A percentile compares a stretch with the other conserved stretches of the same genome.
Conservation (phyloP, 2,888 invertebrate species). For the Orchestes rusci region DNA sequence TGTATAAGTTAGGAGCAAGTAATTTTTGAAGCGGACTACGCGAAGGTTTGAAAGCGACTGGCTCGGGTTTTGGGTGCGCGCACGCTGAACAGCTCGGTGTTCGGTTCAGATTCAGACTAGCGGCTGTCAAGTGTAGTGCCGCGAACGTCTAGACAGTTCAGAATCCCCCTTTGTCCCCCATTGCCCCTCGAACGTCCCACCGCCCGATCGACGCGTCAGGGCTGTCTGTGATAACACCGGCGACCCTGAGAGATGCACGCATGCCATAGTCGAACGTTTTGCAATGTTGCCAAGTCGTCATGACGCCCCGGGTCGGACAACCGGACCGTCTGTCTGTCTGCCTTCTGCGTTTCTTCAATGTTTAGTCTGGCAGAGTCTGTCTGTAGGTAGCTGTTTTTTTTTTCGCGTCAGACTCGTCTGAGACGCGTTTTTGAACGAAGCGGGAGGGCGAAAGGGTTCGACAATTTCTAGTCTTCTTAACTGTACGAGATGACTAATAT, state of each 20-base stretch:
- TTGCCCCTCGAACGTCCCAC: constrained; percentile 19
- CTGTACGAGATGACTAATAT: too few species aligned
- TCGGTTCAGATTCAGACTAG: constrained; percentile 24
- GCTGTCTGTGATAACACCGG: constrained; percentile 37
- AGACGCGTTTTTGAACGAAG: constrained; percentile 8
- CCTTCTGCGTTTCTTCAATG: constrained; percentile 4
- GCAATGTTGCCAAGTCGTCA: constrained; percentile 25
- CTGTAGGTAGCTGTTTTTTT: constrained; percentile 11
- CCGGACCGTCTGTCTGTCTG: constrained; percentile 13
- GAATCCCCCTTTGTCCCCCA: constrained; percentile 28
- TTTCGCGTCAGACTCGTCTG: constrained; percentile 12
- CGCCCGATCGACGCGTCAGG: constrained; percentile 30
- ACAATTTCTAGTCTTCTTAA: too few species aligned
- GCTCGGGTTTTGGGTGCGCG: constrained; percentile 5
- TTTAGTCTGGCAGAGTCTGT: constrained; percentile 17
- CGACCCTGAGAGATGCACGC: constrained; percentile 38
- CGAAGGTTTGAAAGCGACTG: too few species aligned
- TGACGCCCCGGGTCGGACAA: too few species aligned
- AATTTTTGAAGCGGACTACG: too few species aligned
- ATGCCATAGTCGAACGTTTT: constrained; percentile 25
- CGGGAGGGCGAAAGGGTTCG: constrained; percentile 9
- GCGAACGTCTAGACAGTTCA: constrained; percentile 38
- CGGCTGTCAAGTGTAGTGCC: constrained; percentile 37
- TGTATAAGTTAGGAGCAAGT: too few species aligned
- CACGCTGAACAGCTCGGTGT: not conserved